Evolutionary conservation across 2,113 vertebrate genomes (phyloP), one percentile per base, ranked within the genome.

Genomic region (Felis catus): DNA sequence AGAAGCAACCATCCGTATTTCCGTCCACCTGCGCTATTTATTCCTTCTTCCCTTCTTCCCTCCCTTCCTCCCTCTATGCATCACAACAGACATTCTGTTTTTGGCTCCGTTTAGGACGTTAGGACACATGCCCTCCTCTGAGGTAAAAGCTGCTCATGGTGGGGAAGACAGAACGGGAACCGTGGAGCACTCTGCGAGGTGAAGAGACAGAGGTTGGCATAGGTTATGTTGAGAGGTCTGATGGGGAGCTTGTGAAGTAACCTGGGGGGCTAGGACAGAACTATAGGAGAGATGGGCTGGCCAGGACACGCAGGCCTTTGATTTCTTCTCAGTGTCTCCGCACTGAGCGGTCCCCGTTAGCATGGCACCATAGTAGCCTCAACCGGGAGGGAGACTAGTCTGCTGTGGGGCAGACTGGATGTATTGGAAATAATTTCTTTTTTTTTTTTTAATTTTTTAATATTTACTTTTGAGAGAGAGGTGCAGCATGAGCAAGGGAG

Each of bases 361-460:
- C 90, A 63, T 71, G 39, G 61, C 10, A 1, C 5, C 3, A 7
- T 3, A 2, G 33, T 53, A 31, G 23, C 83, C 7, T 12, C 29
- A 83, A 29, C n/a, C 3, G 1, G 29, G 58, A 61, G 58, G 29
- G 58, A 61, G 58, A 61, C 58, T 61, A n/a, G 58, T 66, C 66
- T 31, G 6, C 33, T 1, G 16, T 71, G 66, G 74, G 68, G 18
- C 48, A 7, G 8, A 39, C 58, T 41, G 48, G 29, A 27, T 55
- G 82, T 68, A 79, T 14, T 81, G 93, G 88, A 93, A 53, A 71
- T 89, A 31, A 2, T 95, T 97, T 86, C 48, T 83, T 45, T 45
- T 45, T 45, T 45, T 45, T 41, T 45, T 45, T 45, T 45, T 9
- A 45, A 9, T 45, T 45, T 45, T 45, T 45, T 45, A 45, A 45